Evolutionary conservation across 2,113 vertebrate genomes (phyloP), one percentile per base, ranked within the genome.

Genomic region (Triplophysa tibetana): DNA sequence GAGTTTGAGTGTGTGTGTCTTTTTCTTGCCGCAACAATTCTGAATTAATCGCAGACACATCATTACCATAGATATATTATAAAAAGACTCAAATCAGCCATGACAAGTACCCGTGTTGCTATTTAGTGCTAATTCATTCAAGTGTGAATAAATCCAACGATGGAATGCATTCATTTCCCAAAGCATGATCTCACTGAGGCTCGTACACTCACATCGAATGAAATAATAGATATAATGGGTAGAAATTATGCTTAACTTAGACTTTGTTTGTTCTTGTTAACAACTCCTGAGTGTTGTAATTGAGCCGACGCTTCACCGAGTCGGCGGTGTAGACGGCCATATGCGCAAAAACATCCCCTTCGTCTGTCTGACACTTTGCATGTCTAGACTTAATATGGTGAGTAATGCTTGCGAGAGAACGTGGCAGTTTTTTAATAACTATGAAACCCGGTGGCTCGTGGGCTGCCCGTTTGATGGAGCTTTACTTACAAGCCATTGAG

Each of bases 401-500:
- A 76, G 74, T 11, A 77, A 43, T 52, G 29, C 48, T 65, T 9
- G 12, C 48, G 54, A 75, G 77, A 79, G 67, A 80, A 65, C 72
- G 84, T 85, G 87, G 85, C 75, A 54, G 87, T 79, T 87, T 58
- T 78, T 64, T 52, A 52, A 83, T 66, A 77, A 73, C 60, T 16
- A 52, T 63, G 41, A 76, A 52, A 50, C 21, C 52, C 33, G 21
- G 45, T 23, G 8, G 38, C 58, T 21, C 33, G 23, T 23, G 29
- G 48, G 33, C 19, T 4, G 14, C 26, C 77, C 74, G 80, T 88
- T 85, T 86, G 88, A 91, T 87, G 88, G 88, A 83, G 86, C 90
- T 91, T 92, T 91, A 91, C 88, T 91, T 83, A 85, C 88, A 87
- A 89, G 86, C 87, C 89, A 91, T 89, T 90, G 89, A 91, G 90